A percentile compares a stretch with the other conserved stretches of the same genome.
Conservation (phyloP, 1,140 invertebrate species). For the Euwallacea similis region DNA sequence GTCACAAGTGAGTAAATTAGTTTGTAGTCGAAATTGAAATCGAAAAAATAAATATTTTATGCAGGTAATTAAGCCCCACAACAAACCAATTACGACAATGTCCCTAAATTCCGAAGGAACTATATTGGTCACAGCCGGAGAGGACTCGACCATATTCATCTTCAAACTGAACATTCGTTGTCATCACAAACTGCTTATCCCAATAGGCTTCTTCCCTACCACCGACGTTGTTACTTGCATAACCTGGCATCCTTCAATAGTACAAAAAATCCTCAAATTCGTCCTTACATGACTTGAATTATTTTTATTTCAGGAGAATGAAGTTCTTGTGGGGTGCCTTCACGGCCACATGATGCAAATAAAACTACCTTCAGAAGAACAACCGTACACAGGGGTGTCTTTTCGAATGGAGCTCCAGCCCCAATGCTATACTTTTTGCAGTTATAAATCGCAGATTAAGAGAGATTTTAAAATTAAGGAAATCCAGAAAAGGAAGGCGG, state of each 20-base stretch:
- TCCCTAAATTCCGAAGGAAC: slow-evolving; percentile 59
- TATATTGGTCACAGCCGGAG: slow-evolving; percentile 64
- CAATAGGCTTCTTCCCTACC: slow-evolving; percentile 67
- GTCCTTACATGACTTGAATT: neutral
- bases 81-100: slow-evolving; percentile 61
- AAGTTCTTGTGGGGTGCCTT: slow-evolving; percentile 59
- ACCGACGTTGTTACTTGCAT: slow-evolving; percentile 64
- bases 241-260: slow-evolving; percentile 57
- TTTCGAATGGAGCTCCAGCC: slow-evolving; percentile 56
- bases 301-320: slow-evolving; percentile 43
- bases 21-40: too few relatives aligned
- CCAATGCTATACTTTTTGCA: slow-evolving; percentile 58
- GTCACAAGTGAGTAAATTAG: slow-evolving; percentile 64
- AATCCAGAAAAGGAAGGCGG: slow-evolving; percentile 56
- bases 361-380: slow-evolving; percentile 54
- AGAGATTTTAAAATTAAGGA: slow-evolving; percentile 54
- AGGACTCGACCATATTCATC: slow-evolving; percentile 69
- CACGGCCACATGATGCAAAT: slow-evolving; percentile 60
- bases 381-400: slow-evolving; percentile 55
- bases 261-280: slow-evolving; percentile 18
- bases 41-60: slow-evolving; percentile 34
- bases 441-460: slow-evolving; percentile 62
- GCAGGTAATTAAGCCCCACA: slow-evolving; percentile 69
- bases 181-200: slow-evolving; percentile 52
- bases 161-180: slow-evolving; percentile 56